Percentiles rank a stretch among this genome's conserved stretches.
Evolutionary conservation across 2,888 invertebrate species (phyloP).

Genomic region (Meliscaeva auricollis): DNA sequence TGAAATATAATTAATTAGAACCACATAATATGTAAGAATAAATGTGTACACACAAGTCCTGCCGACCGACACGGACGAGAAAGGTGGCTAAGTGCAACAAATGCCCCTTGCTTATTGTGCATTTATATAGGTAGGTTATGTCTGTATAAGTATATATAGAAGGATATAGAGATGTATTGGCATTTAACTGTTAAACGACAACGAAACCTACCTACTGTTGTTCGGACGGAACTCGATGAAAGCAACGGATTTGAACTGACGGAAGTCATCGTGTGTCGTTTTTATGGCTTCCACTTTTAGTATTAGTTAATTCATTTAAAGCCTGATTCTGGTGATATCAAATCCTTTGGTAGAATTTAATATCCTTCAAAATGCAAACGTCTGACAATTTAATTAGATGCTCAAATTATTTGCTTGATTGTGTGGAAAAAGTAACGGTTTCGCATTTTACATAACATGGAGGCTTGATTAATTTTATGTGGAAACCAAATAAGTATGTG

Average conservation of each 20-base stretch:
- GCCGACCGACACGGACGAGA: neutral
- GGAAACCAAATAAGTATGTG: no score
- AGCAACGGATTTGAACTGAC: constrained; percentile 23
- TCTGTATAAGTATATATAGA: constrained; percentile 5
- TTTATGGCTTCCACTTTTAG: constrained; percentile 33
- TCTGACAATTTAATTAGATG: constrained; percentile 60
- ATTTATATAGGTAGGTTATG: constrained; percentile 6
- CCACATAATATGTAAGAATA: neutral
- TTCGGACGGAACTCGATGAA: neutral
- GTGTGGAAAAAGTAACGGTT: constrained; percentile 49
- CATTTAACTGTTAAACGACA: constrained; percentile 41
- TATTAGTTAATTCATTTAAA: constrained; percentile 15
- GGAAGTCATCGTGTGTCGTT: constrained; percentile 56
- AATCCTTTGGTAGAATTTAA: constrained; percentile 59
- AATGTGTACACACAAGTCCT: neutral
- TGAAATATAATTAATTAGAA: constrained; percentile 65
- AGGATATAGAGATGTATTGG: neutral
- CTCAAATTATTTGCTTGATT: constrained; percentile 49
- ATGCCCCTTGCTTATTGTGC: constrained; percentile 16
- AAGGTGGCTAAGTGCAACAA: constrained; percentile 23
- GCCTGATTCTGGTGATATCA: neutral
- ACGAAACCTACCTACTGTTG: neutral
- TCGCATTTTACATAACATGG: neutral
- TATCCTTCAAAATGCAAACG: constrained; percentile 46
- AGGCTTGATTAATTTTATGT: neutral